Base-by-base conservation (phyloP, 2,113 vertebrate genomes). In the Acrocephalus arundinaceus region DNA sequence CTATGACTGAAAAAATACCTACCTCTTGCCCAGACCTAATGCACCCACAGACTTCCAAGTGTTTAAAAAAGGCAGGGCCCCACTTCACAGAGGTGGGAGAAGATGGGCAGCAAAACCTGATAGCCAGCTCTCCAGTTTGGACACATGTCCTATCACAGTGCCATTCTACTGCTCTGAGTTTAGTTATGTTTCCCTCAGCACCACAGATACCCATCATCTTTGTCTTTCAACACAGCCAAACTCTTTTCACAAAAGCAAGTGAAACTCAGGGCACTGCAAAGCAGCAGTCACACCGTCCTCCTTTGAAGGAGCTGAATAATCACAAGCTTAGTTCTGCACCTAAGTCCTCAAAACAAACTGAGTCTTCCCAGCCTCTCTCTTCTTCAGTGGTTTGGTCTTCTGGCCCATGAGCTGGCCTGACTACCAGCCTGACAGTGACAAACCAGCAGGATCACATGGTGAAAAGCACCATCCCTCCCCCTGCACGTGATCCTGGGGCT, bases 391-490 rank as follows among this genome's bases (percentile, higher is more conserved):
- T 45, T 75, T 72, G 52, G 23, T 76, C 17, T 73, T 57, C 54
- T 57, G 57, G 9, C 39, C 43, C 25, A 13, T 5, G 35, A 89
- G 37, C 22, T 65, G 54, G 37, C 54, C 61, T 22, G 57, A n/a
- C 35, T 6, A 5, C 15, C 52, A 78, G 27, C 27, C 18, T 35
- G 27, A 33, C 10, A 65, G 30, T 11, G 58, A 63, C 35, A 39
- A 19, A 72, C 18, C 6, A 2, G 22, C 37, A 82, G 61, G 48
- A 24, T 28, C 31, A 22, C 0, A 3, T 0, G 0, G 43, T 27
- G 9, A 68, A 66, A 55, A 70, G 54, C 68, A 52, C 17, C 54
- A 61, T 45, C 68, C 17, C 68, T 61, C 33, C 18, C 21, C 13
- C 33, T 52, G 54, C 52, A 35, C 0, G 0, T 8, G 6, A 28